These are phyloP conservation scores for Frankliniella intonsa DNA, from an alignment of 2,888 invertebrate species.

Conservation along the genomic window DNA sequence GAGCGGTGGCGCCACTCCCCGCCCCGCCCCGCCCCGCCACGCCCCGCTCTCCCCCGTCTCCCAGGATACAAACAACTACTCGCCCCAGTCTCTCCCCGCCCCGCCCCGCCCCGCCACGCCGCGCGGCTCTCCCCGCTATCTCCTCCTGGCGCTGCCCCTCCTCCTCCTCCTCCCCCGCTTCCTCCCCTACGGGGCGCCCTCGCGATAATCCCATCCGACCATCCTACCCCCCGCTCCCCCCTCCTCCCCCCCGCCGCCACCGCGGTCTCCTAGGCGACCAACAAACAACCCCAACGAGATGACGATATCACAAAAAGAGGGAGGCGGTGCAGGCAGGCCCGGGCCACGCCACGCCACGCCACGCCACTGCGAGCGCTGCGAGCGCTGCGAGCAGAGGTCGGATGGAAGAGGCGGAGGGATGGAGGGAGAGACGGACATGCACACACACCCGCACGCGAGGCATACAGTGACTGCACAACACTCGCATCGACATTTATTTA, in stretches of 20 bases:
- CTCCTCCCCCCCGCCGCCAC: not conserved
- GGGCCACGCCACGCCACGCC: too few relatives aligned
- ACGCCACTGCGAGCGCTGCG: too few relatives aligned
- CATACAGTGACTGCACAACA: too few relatives aligned
- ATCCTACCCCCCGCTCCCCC: not conserved
- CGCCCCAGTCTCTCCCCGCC: not conserved
- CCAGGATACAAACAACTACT: conserved; percentile 17
- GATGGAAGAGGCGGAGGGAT: too few relatives aligned
- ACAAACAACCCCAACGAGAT: too few relatives aligned
- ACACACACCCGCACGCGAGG: too few relatives aligned
- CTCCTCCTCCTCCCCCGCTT: not conserved
- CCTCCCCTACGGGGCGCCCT: not conserved
- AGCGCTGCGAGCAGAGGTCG: too few relatives aligned
- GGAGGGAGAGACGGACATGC: too few relatives aligned
- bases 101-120: not conserved
- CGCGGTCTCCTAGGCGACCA: too few relatives aligned
- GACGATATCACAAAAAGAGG: too few relatives aligned
- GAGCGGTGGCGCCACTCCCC: not conserved
- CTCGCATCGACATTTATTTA: too few relatives aligned
- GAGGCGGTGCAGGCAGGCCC: too few relatives aligned
- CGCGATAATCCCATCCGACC: not conserved
- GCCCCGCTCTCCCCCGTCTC: not conserved
- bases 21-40: not conserved
- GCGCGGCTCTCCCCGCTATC: conserved; percentile 7
- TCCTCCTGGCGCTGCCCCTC: not conserved